Conservation (phyloP, 2,888 invertebrate genomes). For the Parochlus steinenii region DNA sequence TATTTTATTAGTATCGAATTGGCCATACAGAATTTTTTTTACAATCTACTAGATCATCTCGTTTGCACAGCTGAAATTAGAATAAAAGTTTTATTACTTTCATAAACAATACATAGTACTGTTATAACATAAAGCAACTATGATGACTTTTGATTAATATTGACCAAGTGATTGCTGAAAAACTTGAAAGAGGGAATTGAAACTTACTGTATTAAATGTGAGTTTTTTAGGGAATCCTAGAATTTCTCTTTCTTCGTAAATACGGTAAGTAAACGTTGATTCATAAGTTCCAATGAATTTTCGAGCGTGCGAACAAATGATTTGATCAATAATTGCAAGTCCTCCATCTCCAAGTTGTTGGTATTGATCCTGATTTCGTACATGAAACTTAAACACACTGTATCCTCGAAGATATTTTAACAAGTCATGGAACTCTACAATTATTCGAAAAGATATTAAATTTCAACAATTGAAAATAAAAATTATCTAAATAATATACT, state of each 20-base stretch:
- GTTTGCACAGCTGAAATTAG: constrained; percentile 36
- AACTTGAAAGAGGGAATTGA: too few species aligned
- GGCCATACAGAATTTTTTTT: constrained; percentile 63
- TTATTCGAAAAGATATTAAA: constrained; percentile 1
- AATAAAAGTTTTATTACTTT: too few species aligned
- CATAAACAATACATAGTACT: too few species aligned
- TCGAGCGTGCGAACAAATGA: constrained; percentile 77
- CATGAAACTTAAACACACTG: constrained; percentile 20
- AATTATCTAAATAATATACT: constrained; percentile 13
- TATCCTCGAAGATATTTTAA: constrained; percentile 22
- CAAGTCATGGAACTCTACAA: constrained; percentile 24
- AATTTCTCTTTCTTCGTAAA: constrained; percentile 95
- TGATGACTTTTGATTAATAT: too few species aligned
- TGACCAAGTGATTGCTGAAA: too few species aligned
- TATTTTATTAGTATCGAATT: constrained; percentile 37
- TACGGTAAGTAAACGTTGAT: constrained; percentile 91
- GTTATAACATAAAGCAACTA: too few species aligned
- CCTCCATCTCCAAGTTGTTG: constrained; percentile 53
- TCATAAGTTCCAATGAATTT: constrained; percentile 84
- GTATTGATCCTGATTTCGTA: constrained; percentile 22
- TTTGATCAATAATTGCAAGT: constrained; percentile 85
- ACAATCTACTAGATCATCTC: constrained; percentile 41
- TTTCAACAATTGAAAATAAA: constrained; percentile 4
- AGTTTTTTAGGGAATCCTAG: constrained; percentile 62
- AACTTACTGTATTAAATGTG: constrained; percentile 81